Base-by-base conservation (phyloP, 2,113 vertebrate genomes). In the Chrysemys picta region DNA sequence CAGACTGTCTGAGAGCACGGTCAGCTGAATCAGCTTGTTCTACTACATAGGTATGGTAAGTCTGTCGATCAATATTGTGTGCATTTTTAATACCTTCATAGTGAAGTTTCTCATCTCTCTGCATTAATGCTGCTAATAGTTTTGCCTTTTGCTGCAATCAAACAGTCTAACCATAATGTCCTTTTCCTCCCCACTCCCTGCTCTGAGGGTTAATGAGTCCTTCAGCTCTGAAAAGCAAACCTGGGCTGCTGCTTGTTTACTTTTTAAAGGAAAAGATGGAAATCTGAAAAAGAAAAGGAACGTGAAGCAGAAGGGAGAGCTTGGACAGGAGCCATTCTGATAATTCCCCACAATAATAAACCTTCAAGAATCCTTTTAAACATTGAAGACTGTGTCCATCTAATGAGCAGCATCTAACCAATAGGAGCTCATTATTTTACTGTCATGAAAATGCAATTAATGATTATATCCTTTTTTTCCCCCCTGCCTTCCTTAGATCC, bases 131-230 rank as follows among this genome's bases (percentile, higher is more conserved):
- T 94, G 94, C 81, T 94, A 93, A 95, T 94, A 92, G 57, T 91
- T 96, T 94, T 96, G 78, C 92, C 91, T 88, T 81, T 89, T 47
- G 89, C 81, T 93, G 93, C 80, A 96, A 79, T 90, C 92, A 96
- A 75, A 89, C 54, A 72, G 69, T 76, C 76, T 84, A 94, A 94
- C 52, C 72, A 47, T 93, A 82, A 93, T 76, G 82, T 93, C 59
- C 62, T 92, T 50, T 89, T 91, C 53, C 25, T 93, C 90, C 80
- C 87, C 91, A 56, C 88, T 82, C 91, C 76, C 85, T 94, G 84
- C 19, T 94, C 89, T 75, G 80, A 84, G n/a, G 80, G 78, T 90
- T 96, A 93, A 97, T 97, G 94, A 94, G 52, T 93, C 56, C 80
- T 96, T 90, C 69, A 82, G 17, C 59, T 94, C 8, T 12, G 76